Base-by-base conservation (phyloP, 2,888 invertebrate species). In the Miltochrista miniata region DNA sequence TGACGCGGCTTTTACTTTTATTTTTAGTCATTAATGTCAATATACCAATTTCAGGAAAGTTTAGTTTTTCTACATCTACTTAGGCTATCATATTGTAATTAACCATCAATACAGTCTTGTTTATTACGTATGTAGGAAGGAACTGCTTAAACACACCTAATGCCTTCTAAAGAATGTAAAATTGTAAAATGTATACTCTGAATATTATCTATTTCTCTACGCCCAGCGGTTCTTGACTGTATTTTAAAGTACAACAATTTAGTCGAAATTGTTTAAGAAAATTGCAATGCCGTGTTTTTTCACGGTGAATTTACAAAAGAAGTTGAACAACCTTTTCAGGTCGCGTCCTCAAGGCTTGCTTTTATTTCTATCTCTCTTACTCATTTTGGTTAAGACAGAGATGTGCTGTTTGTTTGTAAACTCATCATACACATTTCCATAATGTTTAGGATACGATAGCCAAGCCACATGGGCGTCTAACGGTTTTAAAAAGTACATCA, bases 361-460 rank as follows among this genome's bases (percentile, higher is more conserved):
- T 61, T 64, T 73, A 54, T 62, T 57, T 55, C 68, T 60, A 54
- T 83, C 81, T 75, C 74, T 59, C 64, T 84, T 72, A 45, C 61
- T 59, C 70, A 51, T 67, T 68, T 60, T 44, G 47, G 51, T 54
- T 55, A 48, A 30, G 72, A 79, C 76, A 70, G 82, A 74, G 81
- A 83, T 77, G 79, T 69, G 76, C 72, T 55, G 69, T 80, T 83
- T 88, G 85, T 86, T 89, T 83, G 83, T 87, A 85, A 86, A 86
- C 85, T 82, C 56, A 67, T 59, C 65, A 64, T 72, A 69, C 68
- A 70, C 71, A 74, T 70, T 74, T 67, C 50, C 69, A 70, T 72
- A 76, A 73, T 65, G 56, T 56, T 56, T 46, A 43, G 45, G 40
- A 51, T 54, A 24, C 5, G 48, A 50, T 53, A 44, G 44, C 40